These are phyloP conservation scores for Gymnodraco acuticeps DNA, from an alignment of 2,797 vertebrate genomes.

Conservation along the genomic window DNA sequence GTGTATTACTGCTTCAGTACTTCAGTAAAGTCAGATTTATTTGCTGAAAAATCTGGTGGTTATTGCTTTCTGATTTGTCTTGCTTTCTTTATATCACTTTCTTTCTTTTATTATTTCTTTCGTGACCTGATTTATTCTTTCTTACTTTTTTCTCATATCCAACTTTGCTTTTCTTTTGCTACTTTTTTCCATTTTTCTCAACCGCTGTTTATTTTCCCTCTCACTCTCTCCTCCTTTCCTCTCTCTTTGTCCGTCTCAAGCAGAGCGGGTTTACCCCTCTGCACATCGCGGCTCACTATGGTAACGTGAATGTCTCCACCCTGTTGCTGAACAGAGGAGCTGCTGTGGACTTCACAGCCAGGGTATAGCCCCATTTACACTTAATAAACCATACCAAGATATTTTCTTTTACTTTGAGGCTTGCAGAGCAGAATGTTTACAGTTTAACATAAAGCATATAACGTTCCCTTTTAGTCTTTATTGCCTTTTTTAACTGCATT, in stretches of 20 bases:
- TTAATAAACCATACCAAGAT: neutral
- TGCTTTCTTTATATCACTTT: neutral
- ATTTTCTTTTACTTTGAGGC: neutral
- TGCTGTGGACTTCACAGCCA: slow-evolving; percentile 96
- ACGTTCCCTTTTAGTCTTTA: neutral
- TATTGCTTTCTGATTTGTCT: neutral
- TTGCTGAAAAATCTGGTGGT: slow-evolving; percentile 5
- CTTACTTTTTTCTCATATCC: neutral
- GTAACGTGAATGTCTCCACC: slow-evolving; percentile 97
- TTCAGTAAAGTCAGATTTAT: slow-evolving; percentile 46
- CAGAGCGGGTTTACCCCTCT: slow-evolving; percentile 98
- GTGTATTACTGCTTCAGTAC: slow-evolving; percentile 63
- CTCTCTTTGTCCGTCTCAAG: slow-evolving; percentile 46
- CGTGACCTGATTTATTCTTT: neutral
- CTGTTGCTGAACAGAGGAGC: slow-evolving; percentile 97
- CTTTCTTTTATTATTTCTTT: neutral
- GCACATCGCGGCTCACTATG: slow-evolving; percentile 98
- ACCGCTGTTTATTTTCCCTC: slow-evolving; percentile 17
- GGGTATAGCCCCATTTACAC: slow-evolving; percentile 84
- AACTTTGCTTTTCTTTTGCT: slow-evolving; percentile 9
- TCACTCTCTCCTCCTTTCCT: slow-evolving; percentile 15
- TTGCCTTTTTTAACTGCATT: slow-evolving; percentile 9
- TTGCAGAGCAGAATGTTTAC: slow-evolving; percentile 8
- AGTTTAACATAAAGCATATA: neutral
- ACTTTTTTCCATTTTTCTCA: slow-evolving; percentile 11